Percentiles rank a stretch among this genome's conserved stretches.
Conservation (phyloP, 1,140 invertebrate species). For the Oreohelix idahoensis region DNA sequence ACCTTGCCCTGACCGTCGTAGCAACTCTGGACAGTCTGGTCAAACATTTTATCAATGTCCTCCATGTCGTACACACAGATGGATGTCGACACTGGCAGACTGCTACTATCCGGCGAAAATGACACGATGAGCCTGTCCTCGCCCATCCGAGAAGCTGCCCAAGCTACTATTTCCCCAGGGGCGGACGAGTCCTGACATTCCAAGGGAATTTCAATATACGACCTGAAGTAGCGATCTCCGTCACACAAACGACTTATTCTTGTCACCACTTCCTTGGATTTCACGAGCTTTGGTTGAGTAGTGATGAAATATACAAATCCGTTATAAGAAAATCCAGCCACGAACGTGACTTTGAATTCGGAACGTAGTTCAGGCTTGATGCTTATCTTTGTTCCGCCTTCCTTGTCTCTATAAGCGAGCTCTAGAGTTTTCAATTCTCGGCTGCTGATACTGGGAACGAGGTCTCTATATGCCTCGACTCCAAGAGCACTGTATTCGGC, state of each 20-base stretch:
- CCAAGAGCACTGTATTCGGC: constrained; percentile 83
- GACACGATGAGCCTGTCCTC: constrained; percentile 94
- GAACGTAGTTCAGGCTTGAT: constrained; percentile 44
- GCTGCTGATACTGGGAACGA: constrained; percentile 94
- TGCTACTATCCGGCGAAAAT: constrained; percentile 84
- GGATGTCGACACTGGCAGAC: constrained; percentile 78
- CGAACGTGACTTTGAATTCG: constrained; percentile 84
- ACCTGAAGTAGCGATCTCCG: constrained; percentile 95
- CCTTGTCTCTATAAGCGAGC: constrained; percentile 85
- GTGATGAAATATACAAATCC: constrained; percentile 98
- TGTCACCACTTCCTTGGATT: constrained; percentile 80
- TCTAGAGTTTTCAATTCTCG: constrained; percentile 91
- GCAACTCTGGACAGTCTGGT: constrained; percentile 96
- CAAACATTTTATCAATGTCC: constrained; percentile 93
- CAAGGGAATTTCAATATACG: constrained; percentile 97
- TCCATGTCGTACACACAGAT: constrained; percentile 95
- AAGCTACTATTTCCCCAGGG: constrained; percentile 88
- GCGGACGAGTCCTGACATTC: constrained; percentile 87
- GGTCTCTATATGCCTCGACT: constrained; percentile 74
- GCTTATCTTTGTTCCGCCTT: constrained; percentile 55
- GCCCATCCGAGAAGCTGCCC: constrained; percentile 94
- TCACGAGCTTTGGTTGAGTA: constrained; percentile 84
- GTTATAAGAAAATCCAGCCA: constrained; percentile 94
- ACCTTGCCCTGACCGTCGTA: constrained; percentile 78
- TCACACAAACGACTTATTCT: constrained; percentile 97